phyloP scores from a whole-genome alignment of 2,113 vertebrate genomes.

The Nothoprocta perdicaria region DNA sequence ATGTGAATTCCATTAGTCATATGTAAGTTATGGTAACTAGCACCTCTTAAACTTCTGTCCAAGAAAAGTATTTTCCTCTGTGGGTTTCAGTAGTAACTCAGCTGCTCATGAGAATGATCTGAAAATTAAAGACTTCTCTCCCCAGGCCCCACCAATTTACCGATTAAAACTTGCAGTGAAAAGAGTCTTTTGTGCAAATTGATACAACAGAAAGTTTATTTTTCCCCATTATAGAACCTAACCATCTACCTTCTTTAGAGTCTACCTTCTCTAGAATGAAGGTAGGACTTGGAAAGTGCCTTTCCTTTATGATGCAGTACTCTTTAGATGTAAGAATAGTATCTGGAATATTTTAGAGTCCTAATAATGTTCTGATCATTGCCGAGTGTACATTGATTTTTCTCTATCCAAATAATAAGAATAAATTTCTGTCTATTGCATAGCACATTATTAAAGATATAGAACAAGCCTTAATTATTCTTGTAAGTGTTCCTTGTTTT shows the following conservation, averaged over 20 bases:
- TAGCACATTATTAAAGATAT: neutral
- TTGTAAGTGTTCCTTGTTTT: neutral
- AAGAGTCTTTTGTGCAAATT: neutral
- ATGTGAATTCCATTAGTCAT: neutral
- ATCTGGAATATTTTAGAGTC: neutral
- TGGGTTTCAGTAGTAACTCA: neutral
- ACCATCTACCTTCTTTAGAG: no score
- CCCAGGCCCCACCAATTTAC: neutral
- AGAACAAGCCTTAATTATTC: neutral
- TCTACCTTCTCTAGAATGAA: neutral
- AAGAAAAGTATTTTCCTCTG: neutral
- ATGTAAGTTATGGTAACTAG: neutral
- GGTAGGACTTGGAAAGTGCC: neutral
- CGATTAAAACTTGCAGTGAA: neutral
- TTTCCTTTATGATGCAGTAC: neutral
- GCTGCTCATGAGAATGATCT: neutral
- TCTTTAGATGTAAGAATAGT: neutral
- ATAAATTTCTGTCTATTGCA: neutral
- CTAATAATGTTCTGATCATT: neutral
- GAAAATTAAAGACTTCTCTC: slow-evolving; percentile 28
- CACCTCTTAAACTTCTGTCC: neutral
- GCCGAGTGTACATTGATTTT: slow-evolving; percentile 3
- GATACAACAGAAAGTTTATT: neutral
- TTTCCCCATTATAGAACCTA: neutral
- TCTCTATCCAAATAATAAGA: neutral